Evolutionary conservation across 2,113 vertebrate genomes (phyloP).

Genomic region (Rhinolophus ferrumequinum): DNA sequence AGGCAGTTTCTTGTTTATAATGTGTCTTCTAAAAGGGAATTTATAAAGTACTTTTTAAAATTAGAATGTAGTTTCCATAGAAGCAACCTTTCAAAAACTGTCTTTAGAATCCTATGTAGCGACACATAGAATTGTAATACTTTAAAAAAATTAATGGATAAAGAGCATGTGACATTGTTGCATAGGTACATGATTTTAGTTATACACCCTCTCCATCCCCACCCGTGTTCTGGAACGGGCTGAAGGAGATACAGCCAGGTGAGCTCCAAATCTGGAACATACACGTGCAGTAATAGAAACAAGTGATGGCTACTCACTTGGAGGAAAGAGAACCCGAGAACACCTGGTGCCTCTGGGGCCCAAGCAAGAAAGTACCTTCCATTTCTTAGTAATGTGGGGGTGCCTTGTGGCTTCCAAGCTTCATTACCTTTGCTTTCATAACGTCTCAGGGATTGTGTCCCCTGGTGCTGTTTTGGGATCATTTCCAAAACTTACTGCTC

Average conservation of each 20-base stretch:
- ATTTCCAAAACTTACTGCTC: background rate
- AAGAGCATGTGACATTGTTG: rapidly evolving
- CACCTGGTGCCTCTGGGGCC: too few relatives aligned
- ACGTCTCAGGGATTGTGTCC: background rate
- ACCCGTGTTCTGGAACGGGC: background rate
- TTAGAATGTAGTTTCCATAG: background rate
- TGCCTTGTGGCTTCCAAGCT: background rate
- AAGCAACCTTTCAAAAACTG: background rate
- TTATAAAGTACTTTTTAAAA: background rate
- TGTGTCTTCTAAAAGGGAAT: conserved; percentile 2
- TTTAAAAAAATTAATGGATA: background rate
- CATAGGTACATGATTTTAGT: background rate
- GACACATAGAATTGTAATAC: background rate
- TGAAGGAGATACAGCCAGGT: background rate
- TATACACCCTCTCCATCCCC: background rate
- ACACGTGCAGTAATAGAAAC: rapidly evolving
- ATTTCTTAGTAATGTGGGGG: background rate
- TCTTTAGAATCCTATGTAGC: background rate
- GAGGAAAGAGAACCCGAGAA: background rate
- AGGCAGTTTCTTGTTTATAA: background rate
- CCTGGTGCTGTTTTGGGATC: background rate
- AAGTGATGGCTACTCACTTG: background rate
- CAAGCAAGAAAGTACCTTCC: background rate
- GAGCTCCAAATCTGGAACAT: background rate
- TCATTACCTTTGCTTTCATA: background rate